Evolutionary conservation across 2,888 invertebrate genomes (phyloP), one percentile per base, ranked within the genome.

Genomic region (Caenorhabditis sp.): DNA sequence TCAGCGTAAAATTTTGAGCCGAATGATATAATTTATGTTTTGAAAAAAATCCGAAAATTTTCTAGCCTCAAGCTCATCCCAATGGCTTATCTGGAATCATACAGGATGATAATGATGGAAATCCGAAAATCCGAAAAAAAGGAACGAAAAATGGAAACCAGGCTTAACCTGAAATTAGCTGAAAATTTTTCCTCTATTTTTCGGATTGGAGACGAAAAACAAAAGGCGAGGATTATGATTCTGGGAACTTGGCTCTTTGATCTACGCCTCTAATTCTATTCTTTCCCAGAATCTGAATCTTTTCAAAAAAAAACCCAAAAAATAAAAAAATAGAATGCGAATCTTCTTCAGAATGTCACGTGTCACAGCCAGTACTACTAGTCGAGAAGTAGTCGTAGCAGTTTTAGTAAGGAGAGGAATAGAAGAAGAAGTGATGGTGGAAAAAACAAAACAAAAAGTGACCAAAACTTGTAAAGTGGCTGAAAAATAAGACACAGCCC

Each of bases 381-480:
- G 4, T 54, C 44, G 19, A 63, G 14, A 41, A 61, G 22, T n/a
- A 44, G 22, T 14, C 14, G 26, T 3, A 10, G 7, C 14, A 59
- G 19, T n/a, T n/a, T n/a, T n/a, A 70, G 41, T 22, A 56, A 47
- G 14, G 35, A 44, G 47, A 35, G 59, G 44, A 54, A 54, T 47
- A 44, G 64, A 44, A 28, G 44, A n/a, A n/a, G n/a, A n/a, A n/a
- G 28, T 12, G 35, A 22, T 3, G 66, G 49, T 35, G n/a, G 44
- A 44, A 49, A 61, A 69, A 64, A 70, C 54, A 74, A 81, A 81
- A 80, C 72, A 81, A 81, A 74, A 81, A 81, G 75, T 81, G 81
- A 81, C 81, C 81, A 81, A 81, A 81, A 81, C 81, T 81, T 80
- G 80, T 80, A 81, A 81, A 75, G 81, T 81, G 74, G 69, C 75